Base-by-base conservation (phyloP, 2,113 vertebrate species). In the Plotosus lineatus region DNA sequence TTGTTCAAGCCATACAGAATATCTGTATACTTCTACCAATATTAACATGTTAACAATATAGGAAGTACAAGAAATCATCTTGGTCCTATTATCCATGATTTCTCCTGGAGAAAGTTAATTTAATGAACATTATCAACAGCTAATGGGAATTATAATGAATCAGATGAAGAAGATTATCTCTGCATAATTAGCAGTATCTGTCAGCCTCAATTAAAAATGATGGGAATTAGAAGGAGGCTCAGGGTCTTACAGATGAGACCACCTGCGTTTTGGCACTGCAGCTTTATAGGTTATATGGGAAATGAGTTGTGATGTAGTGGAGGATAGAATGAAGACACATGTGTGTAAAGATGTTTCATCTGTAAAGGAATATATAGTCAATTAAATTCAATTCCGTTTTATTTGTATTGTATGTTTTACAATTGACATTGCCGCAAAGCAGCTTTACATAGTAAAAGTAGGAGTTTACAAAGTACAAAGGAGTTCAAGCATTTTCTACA, bases 71-170 rank as follows among this genome's bases (percentile, higher is more conserved):
- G 82, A 81, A 63, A 72, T 77, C 79, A 15, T 84, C 81, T 61
- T 65, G 55, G 72, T 85, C 78, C 14, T 44, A 90, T 92, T 92
- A 92, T 91, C 90, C 90, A 88, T 87, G 89, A 91, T 92, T 92
- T 92, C 90, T 92, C 88, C 88, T 85, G 88, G 76, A 92, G 90
- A 93, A 93, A 93, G 92, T 92, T 92, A 93, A 93, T 93, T 92
- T 93, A 92, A 94, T 94, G 92, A 93, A 91, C 89, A 91, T 93
- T 93, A 93, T 93, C 90, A 88, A 87, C 84, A 83, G 90, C 91
- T 93, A 94, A 93, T 93, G 92, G 91, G 92, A 93, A 93, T 93
- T 92, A 93, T 93, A 93, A 94, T 94, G 92, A 93, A 89, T 93
- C 90, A 92, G 93, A 93, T 93, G 90, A 91, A 92, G 92, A 88